Percentiles rank a stretch among this genome's conserved stretches.
phyloP scores from a whole-genome alignment of 2,797 vertebrate genomes.

The Cetoscarus ocellatus region DNA sequence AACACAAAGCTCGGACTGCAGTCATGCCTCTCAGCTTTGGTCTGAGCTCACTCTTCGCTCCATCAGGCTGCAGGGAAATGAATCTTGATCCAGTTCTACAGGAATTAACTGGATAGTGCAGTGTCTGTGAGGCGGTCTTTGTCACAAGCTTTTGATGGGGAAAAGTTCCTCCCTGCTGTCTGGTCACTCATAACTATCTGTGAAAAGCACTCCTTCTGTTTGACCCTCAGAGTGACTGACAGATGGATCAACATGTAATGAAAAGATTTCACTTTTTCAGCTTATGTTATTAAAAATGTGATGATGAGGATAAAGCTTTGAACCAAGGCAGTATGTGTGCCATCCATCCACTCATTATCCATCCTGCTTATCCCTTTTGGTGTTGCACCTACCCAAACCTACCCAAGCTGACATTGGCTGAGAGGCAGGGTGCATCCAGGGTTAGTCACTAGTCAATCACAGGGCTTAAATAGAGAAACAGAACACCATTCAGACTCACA shows the following conservation, averaged over 20 bases:
- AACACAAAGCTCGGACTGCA: constrained; percentile 67
- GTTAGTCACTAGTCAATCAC: too few species aligned
- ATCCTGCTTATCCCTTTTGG: too few species aligned
- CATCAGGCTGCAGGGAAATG: constrained; percentile 61
- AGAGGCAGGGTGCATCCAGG: too few species aligned
- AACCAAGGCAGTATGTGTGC: too few species aligned
- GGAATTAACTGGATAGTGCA: constrained; percentile 64
- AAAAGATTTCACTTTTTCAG: constrained; percentile 21
- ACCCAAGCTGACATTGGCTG: too few species aligned
- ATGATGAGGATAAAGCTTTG: constrained; percentile 20
- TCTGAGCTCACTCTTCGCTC: constrained; percentile 53
- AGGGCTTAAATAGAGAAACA: too few species aligned
- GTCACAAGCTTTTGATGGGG: constrained; percentile 28
- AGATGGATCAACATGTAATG: constrained; percentile 20
- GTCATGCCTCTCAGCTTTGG: constrained; percentile 70
- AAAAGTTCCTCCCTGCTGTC: constrained; percentile 34
- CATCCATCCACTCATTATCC: too few species aligned
- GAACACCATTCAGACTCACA: too few species aligned
- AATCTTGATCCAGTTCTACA: constrained; percentile 54
- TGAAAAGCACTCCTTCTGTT: constrained; percentile 25
- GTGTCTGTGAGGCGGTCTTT: constrained; percentile 37
- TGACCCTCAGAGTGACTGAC: constrained; percentile 26
- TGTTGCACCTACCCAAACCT: too few species aligned
- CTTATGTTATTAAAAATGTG: constrained; percentile 7
- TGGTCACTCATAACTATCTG: constrained; percentile 28